These are phyloP conservation scores for Rhinatrema bivittatum DNA, from an alignment of 2,797 vertebrate genomes.

Conservation along the genomic window DNA sequence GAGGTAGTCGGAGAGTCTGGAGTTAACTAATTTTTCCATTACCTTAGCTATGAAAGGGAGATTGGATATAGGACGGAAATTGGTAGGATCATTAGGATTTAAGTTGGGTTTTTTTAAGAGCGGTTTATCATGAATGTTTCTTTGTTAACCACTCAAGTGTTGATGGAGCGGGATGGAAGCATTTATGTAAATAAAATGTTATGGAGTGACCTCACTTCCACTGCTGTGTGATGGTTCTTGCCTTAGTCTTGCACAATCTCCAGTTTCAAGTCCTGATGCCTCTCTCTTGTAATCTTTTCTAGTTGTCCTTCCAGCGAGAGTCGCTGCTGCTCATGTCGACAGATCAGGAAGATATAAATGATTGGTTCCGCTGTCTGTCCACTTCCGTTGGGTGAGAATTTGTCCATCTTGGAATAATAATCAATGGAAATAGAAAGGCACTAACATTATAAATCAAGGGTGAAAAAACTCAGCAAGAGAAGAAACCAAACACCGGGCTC, in stretches of 20 bases:
- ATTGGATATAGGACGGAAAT: too few species aligned
- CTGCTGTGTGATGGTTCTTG: too few species aligned
- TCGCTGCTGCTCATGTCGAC: conserved; percentile 83
- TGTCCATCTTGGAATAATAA: not conserved
- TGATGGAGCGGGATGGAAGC: not conserved
- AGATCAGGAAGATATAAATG: conserved; percentile 73
- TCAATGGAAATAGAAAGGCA: not conserved
- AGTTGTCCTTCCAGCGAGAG: conserved; percentile 79
- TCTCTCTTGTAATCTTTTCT: conserved; percentile 25
- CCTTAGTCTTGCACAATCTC: not conserved
- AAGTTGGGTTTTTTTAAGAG: too few species aligned
- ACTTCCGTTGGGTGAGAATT: conserved; percentile 68
- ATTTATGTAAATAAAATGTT: not conserved
- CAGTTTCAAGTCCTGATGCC: not conserved
- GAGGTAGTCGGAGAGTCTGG: too few species aligned
- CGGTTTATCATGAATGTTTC: too few species aligned
- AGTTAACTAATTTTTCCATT: too few species aligned
- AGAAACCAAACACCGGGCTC: too few species aligned
- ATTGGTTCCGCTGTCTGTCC: conserved; percentile 72
- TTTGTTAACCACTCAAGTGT: too few species aligned
- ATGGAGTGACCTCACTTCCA: too few species aligned
- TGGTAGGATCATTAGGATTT: too few species aligned
- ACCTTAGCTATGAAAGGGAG: too few species aligned
- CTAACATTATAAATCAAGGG: not conserved
- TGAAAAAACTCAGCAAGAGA: not conserved